Evolutionary conservation across 2,888 invertebrate species (phyloP), one percentile per base, ranked within the genome.

Genomic region (Itoplectis maculator): DNA sequence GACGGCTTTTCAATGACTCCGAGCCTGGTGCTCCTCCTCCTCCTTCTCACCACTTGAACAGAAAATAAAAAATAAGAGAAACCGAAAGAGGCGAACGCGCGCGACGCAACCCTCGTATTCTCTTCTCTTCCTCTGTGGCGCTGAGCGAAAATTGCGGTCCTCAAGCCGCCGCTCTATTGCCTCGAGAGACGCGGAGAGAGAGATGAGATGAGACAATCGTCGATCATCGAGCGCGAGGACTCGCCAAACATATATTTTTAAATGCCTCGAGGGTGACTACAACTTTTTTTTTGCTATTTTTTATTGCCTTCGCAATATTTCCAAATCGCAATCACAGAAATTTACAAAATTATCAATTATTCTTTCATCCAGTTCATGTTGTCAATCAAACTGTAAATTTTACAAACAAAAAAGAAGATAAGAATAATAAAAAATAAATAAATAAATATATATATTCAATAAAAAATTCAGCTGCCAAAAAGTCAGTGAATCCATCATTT

Each of bases 1-100:
- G 47, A 56, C 72, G 69, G 69, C 75, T 83, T 83, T 84, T 83
- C 83, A 84, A 85, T 79, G 79, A 83, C 75, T 70, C 15, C n/a
- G n/a, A n/a, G n/a, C n/a, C n/a, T n/a, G n/a, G n/a, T n/a, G 61
- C 61, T 61, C 3, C 29, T 29, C 29, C 37, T n/a, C n/a, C n/a
- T n/a, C n/a, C n/a, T n/a, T n/a, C 37, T 49, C 68, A 59, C 20
- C 66, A 56, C 63, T 66, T 42, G 49, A 69, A 51, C 23, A 56
- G 23, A 11, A 20, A 49, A 49, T 2, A 20, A 65, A 63, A 20
- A 54, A 69, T 54, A 51, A 51, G 13, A 29, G 69, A 40, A 59
- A 35, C 72, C n/a, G 37, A 49, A 49, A 73, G 3, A 13, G 40
- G 23, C 13, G n/a, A 70, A 35, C 29, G 18, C 72, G 63, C 2